Base-by-base conservation (phyloP, 2,888 invertebrate species). In the Diaprepes abbreviatus region DNA sequence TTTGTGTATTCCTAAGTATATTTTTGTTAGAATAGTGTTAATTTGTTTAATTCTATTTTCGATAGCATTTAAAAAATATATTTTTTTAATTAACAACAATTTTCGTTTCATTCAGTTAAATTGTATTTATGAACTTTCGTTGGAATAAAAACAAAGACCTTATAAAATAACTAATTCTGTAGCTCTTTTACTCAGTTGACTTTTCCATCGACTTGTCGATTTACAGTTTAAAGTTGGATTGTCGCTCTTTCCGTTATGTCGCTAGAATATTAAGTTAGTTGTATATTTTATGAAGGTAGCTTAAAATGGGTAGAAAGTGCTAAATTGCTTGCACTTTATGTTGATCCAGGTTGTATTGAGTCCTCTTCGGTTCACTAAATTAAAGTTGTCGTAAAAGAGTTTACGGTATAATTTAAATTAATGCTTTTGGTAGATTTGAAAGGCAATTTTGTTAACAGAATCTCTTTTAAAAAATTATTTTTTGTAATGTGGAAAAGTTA, bases 101-200 rank as follows among this genome's bases (percentile, higher is more conserved):
- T n/a, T n/a, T n/a, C n/a, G n/a, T n/a, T n/a, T n/a, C n/a, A n/a
- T n/a, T n/a, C n/a, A n/a, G n/a, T n/a, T n/a, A n/a, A n/a, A n/a
- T n/a, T n/a, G n/a, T n/a, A n/a, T n/a, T n/a, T n/a, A n/a, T n/a
- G n/a, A n/a, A n/a, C n/a, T n/a, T n/a, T n/a, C n/a, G n/a, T n/a
- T n/a, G n/a, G n/a, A n/a, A n/a, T n/a, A n/a, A n/a, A n/a, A n/a
- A n/a, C n/a, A n/a, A n/a, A n/a, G n/a, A n/a, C n/a, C n/a, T n/a
- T n/a, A n/a, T n/a, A n/a, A n/a, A n/a, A n/a, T n/a, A n/a, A n/a
- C n/a, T n/a, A n/a, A n/a, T n/a, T 24, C 24, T 5, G 3, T 5
- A 48, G 48, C 52, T 31, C 58, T 58, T 59, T 52, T 59, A 14
- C 28, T 36, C 36, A 55, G 63, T 63, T 68, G 63, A 62, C 63